phyloP scores from a whole-genome alignment of 2,797 vertebrate species.

The Chelidonichthys spinosus region DNA sequence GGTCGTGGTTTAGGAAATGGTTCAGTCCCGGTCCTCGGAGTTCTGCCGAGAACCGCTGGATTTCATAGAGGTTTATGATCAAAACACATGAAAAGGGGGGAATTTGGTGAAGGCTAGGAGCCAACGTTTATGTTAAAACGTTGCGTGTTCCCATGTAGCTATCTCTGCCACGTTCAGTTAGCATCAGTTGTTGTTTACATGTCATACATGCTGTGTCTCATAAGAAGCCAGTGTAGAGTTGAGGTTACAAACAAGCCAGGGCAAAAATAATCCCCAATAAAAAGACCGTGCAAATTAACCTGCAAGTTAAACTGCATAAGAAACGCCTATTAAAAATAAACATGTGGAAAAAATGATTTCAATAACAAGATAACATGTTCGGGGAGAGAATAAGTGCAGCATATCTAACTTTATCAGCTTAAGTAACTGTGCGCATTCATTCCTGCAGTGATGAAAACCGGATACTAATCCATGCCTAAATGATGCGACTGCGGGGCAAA shows the following conservation, averaged over 20 bases:
- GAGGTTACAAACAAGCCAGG: conserved; percentile 6
- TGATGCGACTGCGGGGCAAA: conserved; percentile 67
- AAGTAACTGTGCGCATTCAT: conserved; percentile 51
- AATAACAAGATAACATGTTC: conserved; percentile 67
- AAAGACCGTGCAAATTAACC: not conserved
- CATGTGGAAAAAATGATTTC: conserved; percentile 36
- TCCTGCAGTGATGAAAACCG: conserved; percentile 57
- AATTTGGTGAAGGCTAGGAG: conserved; percentile 49
- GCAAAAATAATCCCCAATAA: not conserved
- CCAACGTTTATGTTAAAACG: conserved; percentile 42
- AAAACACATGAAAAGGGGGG: conserved; percentile 72
- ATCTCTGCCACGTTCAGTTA: conserved; percentile 31
- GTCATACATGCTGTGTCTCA: not conserved
- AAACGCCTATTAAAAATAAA: conserved; percentile 44
- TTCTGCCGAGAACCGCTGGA: conserved; percentile 73
- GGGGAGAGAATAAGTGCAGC: conserved; percentile 48
- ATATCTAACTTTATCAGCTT: conserved; percentile 71
- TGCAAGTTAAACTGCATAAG: conserved; percentile 21
- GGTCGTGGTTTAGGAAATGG: conserved; percentile 84
- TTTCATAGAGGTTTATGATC: conserved; percentile 73
- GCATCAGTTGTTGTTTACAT: conserved; percentile 42
- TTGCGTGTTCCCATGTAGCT: conserved; percentile 45
- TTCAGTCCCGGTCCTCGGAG: conserved; percentile 73
- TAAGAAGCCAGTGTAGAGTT: not conserved
- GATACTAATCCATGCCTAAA: conserved; percentile 72